phyloP scores from a whole-genome alignment of 2,797 vertebrate species.

The Sebastes hubbsi region DNA sequence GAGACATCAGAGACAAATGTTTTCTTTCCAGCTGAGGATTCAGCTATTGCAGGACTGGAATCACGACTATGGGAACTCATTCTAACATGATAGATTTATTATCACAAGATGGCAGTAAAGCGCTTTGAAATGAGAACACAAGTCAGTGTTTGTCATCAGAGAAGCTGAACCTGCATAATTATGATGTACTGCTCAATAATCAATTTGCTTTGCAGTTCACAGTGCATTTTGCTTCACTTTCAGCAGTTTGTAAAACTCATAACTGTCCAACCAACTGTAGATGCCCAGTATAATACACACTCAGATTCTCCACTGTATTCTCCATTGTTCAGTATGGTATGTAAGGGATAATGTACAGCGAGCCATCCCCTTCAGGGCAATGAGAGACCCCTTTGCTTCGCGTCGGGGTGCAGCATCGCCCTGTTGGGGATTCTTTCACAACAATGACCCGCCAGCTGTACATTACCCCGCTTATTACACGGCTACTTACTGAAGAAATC shows the following conservation, averaged over 20 bases:
- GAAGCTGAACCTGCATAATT: not conserved
- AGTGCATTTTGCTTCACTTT: not conserved
- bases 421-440: too few species aligned
- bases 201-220: not conserved
- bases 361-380: too few species aligned
- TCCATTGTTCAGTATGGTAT: not conserved
- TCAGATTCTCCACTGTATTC: not conserved
- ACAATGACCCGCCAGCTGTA: too few species aligned
- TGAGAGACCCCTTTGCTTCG: too few species aligned
- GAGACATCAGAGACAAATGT: not conserved
- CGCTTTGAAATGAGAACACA: not conserved
- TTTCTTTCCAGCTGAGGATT: not conserved
- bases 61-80: not conserved
- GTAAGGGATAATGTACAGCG: too few species aligned
- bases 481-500: too few species aligned
- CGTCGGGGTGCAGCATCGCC: too few species aligned
- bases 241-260: not conserved
- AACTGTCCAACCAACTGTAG: not conserved
- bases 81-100: not conserved
- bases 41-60: not conserved
- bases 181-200: not conserved
- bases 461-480: too few species aligned
- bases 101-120: conserved; percentile 66
- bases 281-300: not conserved
- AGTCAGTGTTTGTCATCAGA: not conserved